A percentile compares a stretch with the other conserved stretches of the same genome.
Conservation (phyloP, 2,113 vertebrate species). For the Varanus komodoensis region DNA sequence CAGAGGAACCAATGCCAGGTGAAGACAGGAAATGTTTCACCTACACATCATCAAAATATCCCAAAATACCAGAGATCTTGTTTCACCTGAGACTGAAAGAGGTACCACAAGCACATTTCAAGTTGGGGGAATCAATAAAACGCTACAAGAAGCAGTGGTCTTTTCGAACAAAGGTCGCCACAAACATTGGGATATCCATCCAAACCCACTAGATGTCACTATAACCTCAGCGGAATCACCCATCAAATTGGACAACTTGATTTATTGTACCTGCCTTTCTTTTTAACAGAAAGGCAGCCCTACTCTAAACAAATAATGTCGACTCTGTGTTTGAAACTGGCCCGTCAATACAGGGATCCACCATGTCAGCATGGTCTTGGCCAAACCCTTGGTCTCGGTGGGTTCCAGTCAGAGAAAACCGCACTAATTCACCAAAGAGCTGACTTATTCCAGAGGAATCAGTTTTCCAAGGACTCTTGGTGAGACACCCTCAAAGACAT, state of each 20-base stretch:
- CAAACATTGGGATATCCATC: slow-evolving; percentile 1
- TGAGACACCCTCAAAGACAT: no score
- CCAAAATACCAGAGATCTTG: neutral
- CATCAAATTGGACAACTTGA: slow-evolving; percentile 12
- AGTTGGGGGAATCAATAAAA: neutral
- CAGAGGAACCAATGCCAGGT: neutral
- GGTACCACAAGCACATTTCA: accelerated
- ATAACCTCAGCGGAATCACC: slow-evolving; percentile 43
- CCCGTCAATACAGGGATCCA: neutral
- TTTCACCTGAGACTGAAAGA: neutral
- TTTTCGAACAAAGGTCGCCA: accelerated
- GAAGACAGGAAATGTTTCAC: neutral
- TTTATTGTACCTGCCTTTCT: neutral
- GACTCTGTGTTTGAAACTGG: neutral
- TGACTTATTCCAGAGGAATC: neutral
- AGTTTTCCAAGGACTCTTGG: no score
- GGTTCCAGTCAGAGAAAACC: neutral
- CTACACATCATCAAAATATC: neutral
- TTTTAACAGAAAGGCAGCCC: neutral
- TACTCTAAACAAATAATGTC: neutral
- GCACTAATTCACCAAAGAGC: accelerated
- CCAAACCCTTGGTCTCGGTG: accelerated
- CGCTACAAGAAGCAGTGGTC: neutral
- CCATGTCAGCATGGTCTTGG: accelerated
- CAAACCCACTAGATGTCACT: slow-evolving; percentile 75